Conservation (phyloP, 1,140 invertebrate species). For the Oedothorax gibbosus region DNA sequence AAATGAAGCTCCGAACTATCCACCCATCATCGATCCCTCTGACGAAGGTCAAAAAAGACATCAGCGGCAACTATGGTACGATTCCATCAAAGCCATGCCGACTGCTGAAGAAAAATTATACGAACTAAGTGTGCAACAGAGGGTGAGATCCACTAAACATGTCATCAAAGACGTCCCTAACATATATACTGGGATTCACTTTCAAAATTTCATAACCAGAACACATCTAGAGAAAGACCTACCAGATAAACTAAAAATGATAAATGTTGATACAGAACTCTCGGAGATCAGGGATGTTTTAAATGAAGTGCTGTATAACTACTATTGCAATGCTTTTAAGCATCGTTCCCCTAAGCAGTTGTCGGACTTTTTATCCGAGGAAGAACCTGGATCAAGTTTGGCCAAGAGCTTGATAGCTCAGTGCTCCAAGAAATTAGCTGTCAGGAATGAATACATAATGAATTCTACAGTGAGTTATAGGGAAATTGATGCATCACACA, state of each 20-base stretch:
- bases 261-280: slow-evolving; percentile 47
- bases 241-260: slow-evolving; percentile 35
- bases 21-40: slow-evolving; percentile 49
- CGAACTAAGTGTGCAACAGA: slow-evolving; percentile 79
- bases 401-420: slow-evolving; percentile 13
- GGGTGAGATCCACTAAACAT: neutral
- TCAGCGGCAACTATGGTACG: slow-evolving; percentile 68
- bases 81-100: slow-evolving; percentile 75
- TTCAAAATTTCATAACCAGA: slow-evolving; percentile 79
- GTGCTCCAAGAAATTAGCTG: slow-evolving; percentile 38
- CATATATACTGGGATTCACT: slow-evolving; percentile 77
- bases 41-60: slow-evolving; percentile 51
- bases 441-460: slow-evolving; percentile 31
- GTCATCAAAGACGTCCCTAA: slow-evolving; percentile 74
- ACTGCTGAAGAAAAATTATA: slow-evolving; percentile 86
- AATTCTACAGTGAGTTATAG: slow-evolving; percentile 35
- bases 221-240: slow-evolving; percentile 74
- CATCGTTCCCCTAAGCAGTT: neutral
- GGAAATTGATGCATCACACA: no score
- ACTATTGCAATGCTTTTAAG: slow-evolving; percentile 19
- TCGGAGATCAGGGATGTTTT: slow-evolving; percentile 31
- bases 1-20: slow-evolving; percentile 56
- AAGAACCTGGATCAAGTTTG: slow-evolving; percentile 2
- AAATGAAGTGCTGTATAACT: slow-evolving; percentile 1
- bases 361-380: slow-evolving; percentile 2